phyloP scores from a whole-genome alignment of 2,888 invertebrate species.

The Liodrosophila aerea region DNA sequence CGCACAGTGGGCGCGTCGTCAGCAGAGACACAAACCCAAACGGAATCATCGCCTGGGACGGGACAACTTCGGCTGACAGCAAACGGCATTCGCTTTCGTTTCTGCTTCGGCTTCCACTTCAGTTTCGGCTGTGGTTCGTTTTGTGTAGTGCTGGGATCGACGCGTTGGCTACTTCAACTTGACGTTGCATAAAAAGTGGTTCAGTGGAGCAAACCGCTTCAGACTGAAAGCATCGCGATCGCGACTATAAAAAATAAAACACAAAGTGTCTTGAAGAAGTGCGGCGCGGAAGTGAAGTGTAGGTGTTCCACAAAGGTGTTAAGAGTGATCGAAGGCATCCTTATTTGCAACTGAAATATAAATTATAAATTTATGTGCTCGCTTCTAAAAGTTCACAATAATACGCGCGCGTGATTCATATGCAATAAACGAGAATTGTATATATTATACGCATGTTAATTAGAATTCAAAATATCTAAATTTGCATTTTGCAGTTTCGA shows the following conservation, averaged over 20 bases:
- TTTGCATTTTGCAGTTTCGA: constrained; percentile 53
- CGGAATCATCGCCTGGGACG: constrained; percentile 29
- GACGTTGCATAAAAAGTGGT: constrained; percentile 78
- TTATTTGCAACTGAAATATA: constrained; percentile 15
- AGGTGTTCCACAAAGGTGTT: constrained; percentile 25
- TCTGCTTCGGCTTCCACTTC: constrained; percentile 19
- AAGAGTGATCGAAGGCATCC: constrained; percentile 12
- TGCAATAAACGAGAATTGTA: constrained; percentile 13
- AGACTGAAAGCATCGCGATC: constrained; percentile 62
- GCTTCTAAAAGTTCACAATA: background rate
- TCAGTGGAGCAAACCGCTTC: constrained; percentile 79
- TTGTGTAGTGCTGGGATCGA: constrained; percentile 10
- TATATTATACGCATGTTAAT: constrained; percentile 21
- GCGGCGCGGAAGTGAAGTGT: constrained; percentile 69
- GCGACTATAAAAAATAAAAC: constrained; percentile 23
- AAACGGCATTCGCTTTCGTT: constrained; percentile 16
- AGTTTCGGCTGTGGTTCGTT: constrained; percentile 34
- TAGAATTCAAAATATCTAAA: constrained; percentile 16
- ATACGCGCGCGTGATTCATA: constrained; percentile 18
- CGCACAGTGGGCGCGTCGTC: constrained; percentile 24
- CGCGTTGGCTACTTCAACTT: constrained; percentile 69
- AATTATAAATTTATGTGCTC: constrained; percentile 7
- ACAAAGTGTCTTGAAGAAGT: background rate
- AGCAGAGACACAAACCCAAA: constrained; percentile 46
- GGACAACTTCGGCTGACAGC: constrained; percentile 32